phyloP scores from a whole-genome alignment of 2,888 invertebrate species.

The Thelaira solivaga region DNA sequence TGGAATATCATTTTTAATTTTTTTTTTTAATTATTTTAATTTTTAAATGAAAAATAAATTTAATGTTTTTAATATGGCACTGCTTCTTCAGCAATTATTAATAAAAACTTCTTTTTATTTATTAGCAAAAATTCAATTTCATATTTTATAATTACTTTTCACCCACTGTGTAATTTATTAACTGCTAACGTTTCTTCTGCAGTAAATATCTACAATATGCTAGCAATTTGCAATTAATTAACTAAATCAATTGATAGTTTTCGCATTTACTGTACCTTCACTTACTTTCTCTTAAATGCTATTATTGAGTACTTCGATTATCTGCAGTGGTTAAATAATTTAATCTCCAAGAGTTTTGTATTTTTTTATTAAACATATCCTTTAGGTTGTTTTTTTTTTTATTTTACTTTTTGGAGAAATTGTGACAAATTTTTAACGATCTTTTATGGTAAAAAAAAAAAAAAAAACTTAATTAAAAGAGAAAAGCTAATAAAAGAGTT shows the following conservation, averaged over 20 bases:
- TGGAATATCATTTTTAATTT: too few relatives aligned
- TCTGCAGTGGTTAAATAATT: slow-evolving; percentile 19
- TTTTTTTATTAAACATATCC: background rate
- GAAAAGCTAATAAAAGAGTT: slow-evolving; percentile 39
- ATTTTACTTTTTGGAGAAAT: background rate
- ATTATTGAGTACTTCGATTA: slow-evolving; percentile 6
- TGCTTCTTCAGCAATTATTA: too few relatives aligned
- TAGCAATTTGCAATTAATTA: too few relatives aligned
- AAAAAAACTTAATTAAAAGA: slow-evolving; percentile 20
- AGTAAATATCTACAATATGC: background rate
- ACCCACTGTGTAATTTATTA: too few relatives aligned
- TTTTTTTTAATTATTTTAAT: too few relatives aligned
- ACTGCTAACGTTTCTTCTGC: too few relatives aligned
- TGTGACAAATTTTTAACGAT: slow-evolving; percentile 21
- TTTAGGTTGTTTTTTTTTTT: too few relatives aligned
- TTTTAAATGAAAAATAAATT: too few relatives aligned
- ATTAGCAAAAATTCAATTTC: too few relatives aligned
- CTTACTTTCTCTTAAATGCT: slow-evolving; percentile 24
- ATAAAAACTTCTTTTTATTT: too few relatives aligned
- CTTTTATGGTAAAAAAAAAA: background rate
- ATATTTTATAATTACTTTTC: too few relatives aligned
- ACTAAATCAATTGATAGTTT: background rate
- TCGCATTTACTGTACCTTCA: background rate
- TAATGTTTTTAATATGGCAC: too few relatives aligned
- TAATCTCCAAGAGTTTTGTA: background rate